Evolutionary conservation across 2,113 vertebrate species (phyloP), one percentile per base, ranked within the genome.

Genomic region (Atlantisia rogersi): DNA sequence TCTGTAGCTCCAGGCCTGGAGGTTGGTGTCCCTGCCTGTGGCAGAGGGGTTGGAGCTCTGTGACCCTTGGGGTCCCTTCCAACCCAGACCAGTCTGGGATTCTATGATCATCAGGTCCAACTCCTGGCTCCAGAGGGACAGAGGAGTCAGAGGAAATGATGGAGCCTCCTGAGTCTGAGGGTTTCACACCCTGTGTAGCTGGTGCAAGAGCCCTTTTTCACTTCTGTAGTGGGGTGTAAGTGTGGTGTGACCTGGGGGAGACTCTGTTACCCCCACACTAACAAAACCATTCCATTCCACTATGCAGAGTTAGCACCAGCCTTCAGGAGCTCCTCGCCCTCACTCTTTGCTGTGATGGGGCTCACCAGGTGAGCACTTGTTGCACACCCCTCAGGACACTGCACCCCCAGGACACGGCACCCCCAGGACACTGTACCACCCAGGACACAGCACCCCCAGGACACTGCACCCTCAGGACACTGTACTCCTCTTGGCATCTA

Each of bases 281-380:
- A 46, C 1, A 16, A 14, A 62, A 44, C 3, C 2, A 1, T 5
- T 10, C 2, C 4, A 1, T 25, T 75, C 50, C 3, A 1, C 11
- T 3, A 7, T 4, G 26, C 25, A 25, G 67, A 12, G 64, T 22
- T 15, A 28, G 37, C 12, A 10, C 12, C 25, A n/a, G 39, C 29
- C 42, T 44, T 17, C 8, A 1, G 0, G 24, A 92, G 31, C 44
- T 28, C 50, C 77, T 52, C 1, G 0, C 8, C 14, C 44, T 55
- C 4, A 0, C 28, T 37, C 20, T 15, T 52, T 12, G 22, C 16
- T 25, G 11, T 9, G 18, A 11, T 4, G 2, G 80, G 32, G 32
- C 11, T 58, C 19, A 4, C 22, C 44, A 48, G 59, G 7, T 5
- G 29, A 48, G 39, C 1, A 1, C 9, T 16, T 55, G 12, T 19